Percentiles rank a stretch among this genome's conserved stretches.
These are phyloP conservation scores for Glaucidium brasilianum DNA, from an alignment of 2,113 vertebrate genomes.

Conservation along the genomic window DNA sequence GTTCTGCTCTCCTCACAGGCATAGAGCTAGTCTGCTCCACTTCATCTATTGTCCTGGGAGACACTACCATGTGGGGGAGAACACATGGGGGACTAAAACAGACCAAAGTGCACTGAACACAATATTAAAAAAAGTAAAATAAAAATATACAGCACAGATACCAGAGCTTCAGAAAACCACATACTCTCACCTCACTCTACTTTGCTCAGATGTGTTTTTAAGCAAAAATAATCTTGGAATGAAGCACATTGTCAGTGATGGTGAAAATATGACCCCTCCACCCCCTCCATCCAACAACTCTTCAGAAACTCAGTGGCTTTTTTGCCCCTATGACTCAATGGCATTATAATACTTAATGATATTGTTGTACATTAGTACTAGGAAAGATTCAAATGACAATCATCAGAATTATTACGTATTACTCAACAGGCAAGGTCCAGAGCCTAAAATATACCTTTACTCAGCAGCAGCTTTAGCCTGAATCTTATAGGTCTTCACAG, in stretches of 20 bases:
- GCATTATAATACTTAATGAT: no score
- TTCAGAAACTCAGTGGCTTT: not conserved
- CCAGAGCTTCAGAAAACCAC: not conserved
- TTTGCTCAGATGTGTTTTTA: not conserved
- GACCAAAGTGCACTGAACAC: not conserved
- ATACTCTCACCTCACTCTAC: not conserved
- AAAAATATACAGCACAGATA: accelerated
- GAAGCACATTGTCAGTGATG: not conserved
- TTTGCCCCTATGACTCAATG: not conserved
- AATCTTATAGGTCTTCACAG: not conserved
- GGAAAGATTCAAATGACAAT: not conserved
- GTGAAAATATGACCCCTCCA: not conserved
- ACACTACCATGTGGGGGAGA: not conserved
- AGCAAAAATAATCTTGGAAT: not conserved
- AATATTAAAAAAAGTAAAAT: no score
- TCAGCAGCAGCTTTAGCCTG: not conserved
- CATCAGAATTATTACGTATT: no score
- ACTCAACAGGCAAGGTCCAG: not conserved
- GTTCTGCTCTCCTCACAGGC: not conserved
- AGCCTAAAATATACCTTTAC: not conserved
- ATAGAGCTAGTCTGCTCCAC: not conserved
- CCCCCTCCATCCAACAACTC: not conserved
- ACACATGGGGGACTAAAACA: not conserved
- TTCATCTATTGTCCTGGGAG: not conserved
- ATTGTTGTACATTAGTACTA: no score